A percentile compares a stretch with the other conserved stretches of the same genome.
phyloP scores from a whole-genome alignment of 1,140 invertebrate species.

The Drosophila biarmipes region DNA sequence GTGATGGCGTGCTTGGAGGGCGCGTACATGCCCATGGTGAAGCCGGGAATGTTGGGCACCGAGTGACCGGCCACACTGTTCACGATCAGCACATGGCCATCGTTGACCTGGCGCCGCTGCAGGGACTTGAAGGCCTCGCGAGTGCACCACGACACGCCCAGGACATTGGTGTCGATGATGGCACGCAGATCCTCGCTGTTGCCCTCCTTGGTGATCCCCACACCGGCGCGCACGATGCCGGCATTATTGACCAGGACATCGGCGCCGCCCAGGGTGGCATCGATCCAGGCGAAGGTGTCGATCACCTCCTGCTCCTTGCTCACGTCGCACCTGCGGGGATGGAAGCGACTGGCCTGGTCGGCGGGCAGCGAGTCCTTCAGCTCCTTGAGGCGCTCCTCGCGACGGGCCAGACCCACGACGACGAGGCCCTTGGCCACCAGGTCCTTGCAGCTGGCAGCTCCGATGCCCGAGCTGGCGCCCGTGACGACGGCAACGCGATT shows the following conservation, averaged over 20 bases:
- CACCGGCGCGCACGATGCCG: conserved; percentile 84
- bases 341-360: conserved; percentile 81
- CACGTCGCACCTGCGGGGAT: conserved; percentile 87
- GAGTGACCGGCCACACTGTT: conserved; percentile 87
- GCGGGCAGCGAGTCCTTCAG: conserved; percentile 58
- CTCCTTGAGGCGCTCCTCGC: conserved; percentile 86
- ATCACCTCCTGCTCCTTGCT: conserved; percentile 88
- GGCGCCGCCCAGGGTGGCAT: conserved; percentile 87
- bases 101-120: conserved; percentile 87
- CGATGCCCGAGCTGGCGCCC: conserved; percentile 86
- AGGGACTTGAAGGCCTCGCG: conserved; percentile 88
- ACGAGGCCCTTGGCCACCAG: conserved; percentile 86
- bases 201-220: conserved; percentile 10
- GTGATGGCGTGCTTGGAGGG: conserved; percentile 90
- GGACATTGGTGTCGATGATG: conserved; percentile 88
- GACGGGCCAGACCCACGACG: conserved; percentile 89
- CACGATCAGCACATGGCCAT: conserved; percentile 90
- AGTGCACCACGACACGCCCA: conserved; percentile 88
- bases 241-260: conserved; percentile 92
- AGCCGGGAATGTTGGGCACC: conserved; percentile 76
- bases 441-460: conserved; percentile 83
- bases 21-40: conserved; percentile 86
- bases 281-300: conserved; percentile 88
- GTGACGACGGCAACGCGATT: conserved; percentile 77
- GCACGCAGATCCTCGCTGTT: conserved; percentile 53